Evolutionary conservation across 2,113 vertebrate genomes (phyloP).

Genomic region (Pterophyllum scalare): DNA sequence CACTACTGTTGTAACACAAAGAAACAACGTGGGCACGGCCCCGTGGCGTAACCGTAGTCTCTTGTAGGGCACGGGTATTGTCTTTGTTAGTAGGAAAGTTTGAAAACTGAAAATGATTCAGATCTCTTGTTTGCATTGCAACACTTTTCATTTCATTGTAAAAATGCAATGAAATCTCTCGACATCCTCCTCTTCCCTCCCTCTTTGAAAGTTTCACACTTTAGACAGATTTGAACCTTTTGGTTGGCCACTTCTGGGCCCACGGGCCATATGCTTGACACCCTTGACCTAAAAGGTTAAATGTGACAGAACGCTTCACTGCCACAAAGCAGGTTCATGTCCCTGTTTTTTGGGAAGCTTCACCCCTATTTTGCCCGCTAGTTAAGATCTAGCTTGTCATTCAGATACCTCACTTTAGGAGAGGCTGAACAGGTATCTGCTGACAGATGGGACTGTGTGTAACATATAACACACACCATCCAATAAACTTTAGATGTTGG

Average conservation of each 20-base stretch:
- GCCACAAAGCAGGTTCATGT: neutral
- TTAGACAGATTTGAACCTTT: neutral
- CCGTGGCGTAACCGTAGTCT: neutral
- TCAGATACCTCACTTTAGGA: neutral
- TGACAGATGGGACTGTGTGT: conserved; percentile 1
- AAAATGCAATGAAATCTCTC: neutral
- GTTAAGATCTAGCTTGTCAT: neutral
- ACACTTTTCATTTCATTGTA: too few relatives aligned
- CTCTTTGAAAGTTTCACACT: neutral
- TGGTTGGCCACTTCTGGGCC: neutral
- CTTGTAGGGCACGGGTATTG: neutral
- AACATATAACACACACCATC: neutral
- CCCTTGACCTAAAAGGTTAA: neutral
- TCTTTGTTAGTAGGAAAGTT: conserved; percentile 4
- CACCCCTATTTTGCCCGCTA: neutral
- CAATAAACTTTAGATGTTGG: neutral
- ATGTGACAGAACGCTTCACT: neutral
- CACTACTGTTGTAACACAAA: neutral
- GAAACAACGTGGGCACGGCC: neutral
- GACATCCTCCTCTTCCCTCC: neutral
- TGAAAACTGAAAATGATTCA: conserved; percentile 6
- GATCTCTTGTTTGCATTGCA: conserved; percentile 9
- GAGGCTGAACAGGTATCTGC: conserved; percentile 1
- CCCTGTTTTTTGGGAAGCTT: neutral
- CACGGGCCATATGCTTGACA: neutral